phyloP scores from a whole-genome alignment of 2,113 vertebrate genomes.

The Cariama cristata region DNA sequence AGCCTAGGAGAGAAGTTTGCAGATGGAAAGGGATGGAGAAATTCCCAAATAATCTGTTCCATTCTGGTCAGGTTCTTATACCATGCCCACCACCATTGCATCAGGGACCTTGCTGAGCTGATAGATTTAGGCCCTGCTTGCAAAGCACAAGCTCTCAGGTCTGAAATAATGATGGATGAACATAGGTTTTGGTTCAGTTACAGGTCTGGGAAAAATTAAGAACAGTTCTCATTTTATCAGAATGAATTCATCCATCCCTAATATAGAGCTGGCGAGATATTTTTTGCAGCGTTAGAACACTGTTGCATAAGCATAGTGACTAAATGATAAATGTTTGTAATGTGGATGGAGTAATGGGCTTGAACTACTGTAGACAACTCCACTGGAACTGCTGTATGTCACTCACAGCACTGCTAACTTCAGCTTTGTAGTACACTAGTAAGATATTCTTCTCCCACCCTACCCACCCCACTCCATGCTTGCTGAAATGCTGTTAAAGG shows the following conservation, averaged over 20 bases:
- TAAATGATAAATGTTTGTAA: constrained; percentile 65
- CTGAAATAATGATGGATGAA: constrained; percentile 63
- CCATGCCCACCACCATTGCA: not conserved
- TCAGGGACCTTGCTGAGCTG: constrained; percentile 19
- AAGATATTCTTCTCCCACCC: not conserved
- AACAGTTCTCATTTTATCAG: constrained; percentile 20
- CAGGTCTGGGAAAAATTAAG: constrained; percentile 48
- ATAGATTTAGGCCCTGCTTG: not conserved
- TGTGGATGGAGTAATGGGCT: constrained; percentile 21
- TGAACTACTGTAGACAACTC: constrained; percentile 9
- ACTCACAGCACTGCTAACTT: not conserved
- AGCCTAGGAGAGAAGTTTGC: constrained; percentile 46
- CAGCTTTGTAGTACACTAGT: not conserved
- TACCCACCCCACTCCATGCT: not conserved
- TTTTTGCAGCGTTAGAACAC: constrained; percentile 29
- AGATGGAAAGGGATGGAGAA: constrained; percentile 58
- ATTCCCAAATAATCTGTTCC: constrained; percentile 68
- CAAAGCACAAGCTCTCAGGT: constrained; percentile 27
- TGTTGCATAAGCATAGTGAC: constrained; percentile 60
- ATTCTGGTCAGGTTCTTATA: constrained; percentile 25
- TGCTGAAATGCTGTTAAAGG: not conserved
- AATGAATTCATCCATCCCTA: constrained; percentile 50
- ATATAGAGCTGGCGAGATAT: constrained; percentile 17
- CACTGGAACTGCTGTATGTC: not conserved
- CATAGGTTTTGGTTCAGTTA: constrained; percentile 59